A percentile compares a stretch with the other conserved stretches of the same genome.
These are phyloP conservation scores for Prionchulus punctatus DNA, from an alignment of 2,888 invertebrate species.

Conservation along the genomic window DNA sequence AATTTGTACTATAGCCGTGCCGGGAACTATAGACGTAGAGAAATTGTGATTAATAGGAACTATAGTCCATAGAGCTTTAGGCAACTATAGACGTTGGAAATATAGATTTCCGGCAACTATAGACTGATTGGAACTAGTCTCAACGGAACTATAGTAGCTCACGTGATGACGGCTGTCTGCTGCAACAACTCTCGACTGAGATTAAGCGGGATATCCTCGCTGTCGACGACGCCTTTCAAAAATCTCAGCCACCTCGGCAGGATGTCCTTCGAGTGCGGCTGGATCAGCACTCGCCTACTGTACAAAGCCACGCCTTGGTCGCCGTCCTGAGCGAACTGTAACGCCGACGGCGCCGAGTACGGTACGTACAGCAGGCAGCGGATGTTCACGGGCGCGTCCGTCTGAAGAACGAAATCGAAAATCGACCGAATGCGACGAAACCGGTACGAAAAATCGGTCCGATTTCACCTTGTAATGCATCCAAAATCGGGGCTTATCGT, in stretches of 20 bases:
- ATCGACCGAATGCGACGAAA: not conserved
- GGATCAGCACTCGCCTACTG: slow-evolving; percentile 60
- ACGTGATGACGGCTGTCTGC: slow-evolving; percentile 54
- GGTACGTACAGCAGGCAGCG: slow-evolving; percentile 80
- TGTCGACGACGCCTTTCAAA: slow-evolving; percentile 88
- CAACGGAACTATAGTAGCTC: too few relatives aligned
- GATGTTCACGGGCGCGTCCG: slow-evolving; percentile 77
- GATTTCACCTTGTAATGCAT: slow-evolving; percentile 57
- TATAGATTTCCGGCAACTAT: too few relatives aligned
- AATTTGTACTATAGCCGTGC: too few relatives aligned
- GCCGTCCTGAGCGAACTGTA: slow-evolving; percentile 70
- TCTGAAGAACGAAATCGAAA: slow-evolving; percentile 27
- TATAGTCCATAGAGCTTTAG: too few relatives aligned
- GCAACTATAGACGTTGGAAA: too few relatives aligned
- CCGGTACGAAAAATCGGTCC: not conserved
- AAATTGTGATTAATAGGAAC: too few relatives aligned
- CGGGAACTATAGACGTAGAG: too few relatives aligned
- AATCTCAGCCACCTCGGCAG: slow-evolving; percentile 88
- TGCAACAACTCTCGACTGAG: slow-evolving; percentile 84
- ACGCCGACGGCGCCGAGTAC: slow-evolving; percentile 71
- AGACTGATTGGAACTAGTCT: too few relatives aligned
- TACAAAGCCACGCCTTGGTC: slow-evolving; percentile 75
- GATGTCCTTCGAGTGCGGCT: slow-evolving; percentile 71
- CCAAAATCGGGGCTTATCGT: slow-evolving; percentile 69
- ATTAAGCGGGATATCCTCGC: slow-evolving; percentile 94